phyloP scores from a whole-genome alignment of 2,888 invertebrate species.

The Xanthorhoe designata region DNA sequence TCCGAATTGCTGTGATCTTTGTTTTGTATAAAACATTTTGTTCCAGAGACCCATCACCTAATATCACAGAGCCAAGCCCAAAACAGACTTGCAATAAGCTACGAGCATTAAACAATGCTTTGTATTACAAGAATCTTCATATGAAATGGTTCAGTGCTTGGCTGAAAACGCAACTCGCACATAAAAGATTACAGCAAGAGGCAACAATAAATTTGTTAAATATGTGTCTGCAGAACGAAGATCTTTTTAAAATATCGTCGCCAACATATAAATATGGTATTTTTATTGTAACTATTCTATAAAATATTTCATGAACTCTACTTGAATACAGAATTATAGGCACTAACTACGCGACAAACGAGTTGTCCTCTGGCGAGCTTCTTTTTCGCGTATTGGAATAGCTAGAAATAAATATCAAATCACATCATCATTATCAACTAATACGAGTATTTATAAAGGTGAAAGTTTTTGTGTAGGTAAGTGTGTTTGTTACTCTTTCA shows the following conservation, averaged over 20 bases:
- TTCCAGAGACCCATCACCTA: not conserved
- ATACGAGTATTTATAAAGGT: no score
- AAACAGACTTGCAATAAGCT: not conserved
- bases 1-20: no score
- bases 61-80: not conserved
- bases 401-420: no score
- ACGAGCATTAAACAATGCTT: not conserved
- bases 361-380: no score
- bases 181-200: constrained; percentile 1
- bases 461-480: no score
- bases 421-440: no score
- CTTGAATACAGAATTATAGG: no score
- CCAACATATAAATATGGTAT: not conserved
- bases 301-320: no score
- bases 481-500: no score
- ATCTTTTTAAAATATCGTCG: not conserved
- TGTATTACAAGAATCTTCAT: not conserved
- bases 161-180: not conserved
- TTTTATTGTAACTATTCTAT: not conserved
- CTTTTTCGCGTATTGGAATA: no score
- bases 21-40: not conserved
- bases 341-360: no score
- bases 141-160: constrained; percentile 6
- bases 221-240: not conserved
- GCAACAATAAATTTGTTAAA: not conserved